phyloP scores from a whole-genome alignment of 2,888 invertebrate species.

The Drosophila pseudotalamancana region DNA sequence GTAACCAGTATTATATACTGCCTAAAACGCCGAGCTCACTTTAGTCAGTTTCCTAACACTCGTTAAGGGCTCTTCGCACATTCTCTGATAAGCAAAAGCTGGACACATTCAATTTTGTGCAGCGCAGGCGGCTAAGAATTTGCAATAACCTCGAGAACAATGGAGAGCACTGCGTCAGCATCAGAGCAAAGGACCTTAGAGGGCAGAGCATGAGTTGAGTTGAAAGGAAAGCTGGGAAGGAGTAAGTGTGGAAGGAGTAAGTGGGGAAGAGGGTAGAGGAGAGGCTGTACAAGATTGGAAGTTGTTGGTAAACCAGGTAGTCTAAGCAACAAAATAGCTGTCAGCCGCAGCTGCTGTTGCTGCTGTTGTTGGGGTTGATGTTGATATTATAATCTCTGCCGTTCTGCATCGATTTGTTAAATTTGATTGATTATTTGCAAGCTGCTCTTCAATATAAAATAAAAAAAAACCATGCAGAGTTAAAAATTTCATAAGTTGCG shows the following conservation, averaged over 20 bases:
- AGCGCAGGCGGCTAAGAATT: conserved; percentile 44
- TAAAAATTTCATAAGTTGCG: conserved; percentile 37
- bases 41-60: too few relatives aligned
- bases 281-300: conserved; percentile 9
- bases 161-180: conserved; percentile 29
- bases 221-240: not conserved
- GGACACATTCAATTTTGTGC: conserved; percentile 55
- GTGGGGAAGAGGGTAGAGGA: not conserved
- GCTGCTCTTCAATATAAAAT: conserved; percentile 26
- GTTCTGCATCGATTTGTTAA: conserved; percentile 23
- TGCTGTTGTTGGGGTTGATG: conserved; percentile 36
- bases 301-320: conserved; percentile 33
- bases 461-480: conserved; percentile 16
- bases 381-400: conserved; percentile 9
- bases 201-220: conserved; percentile 3
- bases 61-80: conserved; percentile 3
- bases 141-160: conserved; percentile 66
- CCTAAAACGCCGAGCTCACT: too few relatives aligned
- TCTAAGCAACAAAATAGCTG: conserved; percentile 50
- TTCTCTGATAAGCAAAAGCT: conserved; percentile 18
- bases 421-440: conserved; percentile 63
- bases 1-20: too few relatives aligned
- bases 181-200: conserved; percentile 7
- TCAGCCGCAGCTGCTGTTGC: conserved; percentile 58
- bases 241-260: too few relatives aligned